Evolutionary conservation across 2,797 vertebrate species (phyloP), one percentile per base, ranked within the genome.

Genomic region (Sebastes dallii): DNA sequence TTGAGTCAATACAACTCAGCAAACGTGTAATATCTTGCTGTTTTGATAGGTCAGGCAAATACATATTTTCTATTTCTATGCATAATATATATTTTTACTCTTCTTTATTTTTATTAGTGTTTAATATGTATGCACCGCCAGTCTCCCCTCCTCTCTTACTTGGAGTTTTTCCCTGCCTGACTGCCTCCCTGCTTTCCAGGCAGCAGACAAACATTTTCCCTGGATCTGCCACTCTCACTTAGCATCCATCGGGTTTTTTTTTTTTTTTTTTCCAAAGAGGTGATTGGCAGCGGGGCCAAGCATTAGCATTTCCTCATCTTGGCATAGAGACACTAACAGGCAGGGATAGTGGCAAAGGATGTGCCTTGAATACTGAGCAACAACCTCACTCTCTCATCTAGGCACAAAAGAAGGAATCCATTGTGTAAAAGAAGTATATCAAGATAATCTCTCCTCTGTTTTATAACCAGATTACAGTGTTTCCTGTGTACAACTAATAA

Each of bases 301-400:
- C 93, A 95, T 95, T 95, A 94, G 91, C 95, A 96, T 95, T 95
- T 95, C 83, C 92, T 90, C 90, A 84, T 92, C 89, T 90, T 92
- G 93, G 87, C 89, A 86, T 72, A 76, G 88, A 89, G 90, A 90
- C 83, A 78, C 87, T 91, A 91, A 95, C 91, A 81, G 90, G 92
- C 88, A 88, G 77, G 88, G 81, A 88, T 87, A 72, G 85, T 84
- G 50, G 83, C 77, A 39, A 58, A 68, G 76, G 81, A 86, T 91
- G 92, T 93, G 94, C 61, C 81, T 81, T 78, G 93, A 94, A 94
- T 95, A 81, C 86, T 86, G 86, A 94, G 77, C 69, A 64, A 82
- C 62, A 71, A 20, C 42, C 84, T 74, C 77, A 50, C 79, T 74
- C 83, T 81, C 67, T 82, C 80, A 66, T 62, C 36, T n/a, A 72